phyloP scores from a whole-genome alignment of 2,113 vertebrate species.

The Orycteropus afer region DNA sequence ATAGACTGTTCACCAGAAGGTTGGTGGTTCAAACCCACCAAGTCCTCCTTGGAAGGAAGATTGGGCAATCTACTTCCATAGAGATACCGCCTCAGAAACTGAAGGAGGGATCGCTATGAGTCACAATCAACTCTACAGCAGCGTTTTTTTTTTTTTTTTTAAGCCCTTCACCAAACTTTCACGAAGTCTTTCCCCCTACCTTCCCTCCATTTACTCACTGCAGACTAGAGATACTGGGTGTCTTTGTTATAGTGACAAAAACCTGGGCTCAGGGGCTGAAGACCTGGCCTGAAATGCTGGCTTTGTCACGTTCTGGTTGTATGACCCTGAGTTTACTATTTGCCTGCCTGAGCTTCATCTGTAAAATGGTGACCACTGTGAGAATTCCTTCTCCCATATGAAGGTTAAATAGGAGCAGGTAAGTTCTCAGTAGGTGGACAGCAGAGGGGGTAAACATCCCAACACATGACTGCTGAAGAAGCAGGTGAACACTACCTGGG shows the following conservation, averaged over 20 bases:
- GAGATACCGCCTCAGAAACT: too few relatives aligned
- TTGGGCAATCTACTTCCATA: too few relatives aligned
- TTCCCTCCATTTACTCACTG: background rate
- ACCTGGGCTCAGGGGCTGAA: background rate
- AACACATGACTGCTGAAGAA: background rate
- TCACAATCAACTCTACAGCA: too few relatives aligned
- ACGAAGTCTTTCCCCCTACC: background rate
- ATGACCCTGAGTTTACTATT: background rate
- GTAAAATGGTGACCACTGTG: constrained; percentile 10
- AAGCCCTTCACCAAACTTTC: background rate
- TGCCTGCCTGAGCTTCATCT: background rate
- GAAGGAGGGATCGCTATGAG: too few relatives aligned
- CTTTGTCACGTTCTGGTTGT: background rate
- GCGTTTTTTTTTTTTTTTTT: background rate
- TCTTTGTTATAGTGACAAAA: background rate
- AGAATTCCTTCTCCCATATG: background rate
- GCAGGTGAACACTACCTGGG: background rate
- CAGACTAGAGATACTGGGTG: background rate
- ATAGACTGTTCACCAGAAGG: too few relatives aligned
- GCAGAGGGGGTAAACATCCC: background rate
- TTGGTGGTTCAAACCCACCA: too few relatives aligned
- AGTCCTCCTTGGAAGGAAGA: too few relatives aligned
- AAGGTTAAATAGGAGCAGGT: background rate
- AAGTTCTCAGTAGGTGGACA: background rate
- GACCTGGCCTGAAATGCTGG: constrained; percentile 32